A percentile compares a stretch with the other conserved stretches of the same genome.
phyloP scores from a whole-genome alignment of 2,113 vertebrate genomes.

The Lanius ludovicianus region DNA sequence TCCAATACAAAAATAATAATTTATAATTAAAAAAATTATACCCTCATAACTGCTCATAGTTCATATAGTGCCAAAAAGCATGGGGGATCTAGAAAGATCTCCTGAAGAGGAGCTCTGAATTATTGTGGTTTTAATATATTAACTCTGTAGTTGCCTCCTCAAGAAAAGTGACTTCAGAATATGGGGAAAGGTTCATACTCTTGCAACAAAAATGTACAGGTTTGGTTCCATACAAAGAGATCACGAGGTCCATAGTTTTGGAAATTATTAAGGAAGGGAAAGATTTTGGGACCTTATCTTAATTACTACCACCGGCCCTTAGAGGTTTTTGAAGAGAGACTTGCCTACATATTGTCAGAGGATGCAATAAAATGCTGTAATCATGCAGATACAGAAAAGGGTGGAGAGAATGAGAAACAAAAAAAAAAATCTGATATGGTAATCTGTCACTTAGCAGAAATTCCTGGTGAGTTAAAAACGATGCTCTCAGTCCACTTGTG shows the following conservation, averaged over 20 bases:
- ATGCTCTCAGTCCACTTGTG: background rate
- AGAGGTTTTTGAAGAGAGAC: background rate
- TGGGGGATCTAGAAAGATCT: background rate
- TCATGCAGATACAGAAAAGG: slow-evolving; percentile 37
- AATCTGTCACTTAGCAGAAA: background rate
- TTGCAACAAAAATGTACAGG: background rate
- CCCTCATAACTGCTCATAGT: background rate
- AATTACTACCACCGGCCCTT: background rate
- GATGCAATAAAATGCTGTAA: slow-evolving; percentile 1
- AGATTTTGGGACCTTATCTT: background rate
- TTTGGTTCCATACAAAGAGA: background rate
- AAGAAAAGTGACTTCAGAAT: background rate
- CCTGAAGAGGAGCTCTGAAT: background rate
- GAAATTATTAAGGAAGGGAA: background rate
- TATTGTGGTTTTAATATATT: background rate
- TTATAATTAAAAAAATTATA: background rate
- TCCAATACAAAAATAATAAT: background rate
- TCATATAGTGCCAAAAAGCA: background rate
- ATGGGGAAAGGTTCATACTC: background rate
- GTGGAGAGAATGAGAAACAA: background rate
- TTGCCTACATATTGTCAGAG: slow-evolving; percentile 33
- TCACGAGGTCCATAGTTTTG: background rate
- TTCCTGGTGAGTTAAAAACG: background rate
- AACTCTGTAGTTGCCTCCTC: no score
- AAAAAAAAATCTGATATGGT: background rate